Evolutionary conservation across 2,888 invertebrate genomes (phyloP).

Genomic region (Tachina fera): DNA sequence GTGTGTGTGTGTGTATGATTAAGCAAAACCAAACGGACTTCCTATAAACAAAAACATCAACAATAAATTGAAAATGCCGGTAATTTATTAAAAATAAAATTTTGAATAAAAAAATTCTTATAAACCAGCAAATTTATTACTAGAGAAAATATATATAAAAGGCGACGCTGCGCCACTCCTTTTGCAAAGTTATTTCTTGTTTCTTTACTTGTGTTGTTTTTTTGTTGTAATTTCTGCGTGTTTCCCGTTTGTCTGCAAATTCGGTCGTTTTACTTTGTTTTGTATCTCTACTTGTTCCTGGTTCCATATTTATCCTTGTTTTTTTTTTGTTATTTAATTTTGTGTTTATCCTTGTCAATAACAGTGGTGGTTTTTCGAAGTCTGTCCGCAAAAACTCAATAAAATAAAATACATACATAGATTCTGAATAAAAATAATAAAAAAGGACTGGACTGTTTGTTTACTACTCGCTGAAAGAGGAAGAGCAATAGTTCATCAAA

Average conservation of each 20-base stretch:
- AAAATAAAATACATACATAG: neutral
- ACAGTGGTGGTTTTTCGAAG: constrained; percentile 45
- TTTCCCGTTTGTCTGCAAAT: constrained; percentile 59
- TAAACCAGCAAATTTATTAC: constrained; percentile 9
- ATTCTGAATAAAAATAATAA: neutral
- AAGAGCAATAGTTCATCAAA: too few species aligned
- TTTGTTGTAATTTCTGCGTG: constrained; percentile 40
- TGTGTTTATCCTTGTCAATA: constrained; percentile 44
- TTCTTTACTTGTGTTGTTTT: constrained; percentile 19
- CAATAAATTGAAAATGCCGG: constrained; percentile 53
- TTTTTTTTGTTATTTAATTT: constrained; percentile 31
- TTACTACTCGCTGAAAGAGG: neutral
- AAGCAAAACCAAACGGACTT: neutral
- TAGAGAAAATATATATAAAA: constrained; percentile 21
- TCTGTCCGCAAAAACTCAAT: constrained; percentile 35
- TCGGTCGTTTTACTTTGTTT: constrained; percentile 48
- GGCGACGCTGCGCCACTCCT: constrained; percentile 73
- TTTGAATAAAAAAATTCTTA: neutral
- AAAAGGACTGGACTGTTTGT: constrained; percentile 6
- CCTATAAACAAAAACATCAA: constrained; percentile 47
- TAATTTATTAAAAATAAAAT: constrained; percentile 17
- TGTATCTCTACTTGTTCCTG: constrained; percentile 34
- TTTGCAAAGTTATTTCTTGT: constrained; percentile 69
- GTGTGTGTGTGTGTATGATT: constrained; percentile 6
- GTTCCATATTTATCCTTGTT: constrained; percentile 39